Evolutionary conservation across 1,140 invertebrate species (phyloP), one percentile per base, ranked within the genome.

Genomic region (Drosophila nebulosa): DNA sequence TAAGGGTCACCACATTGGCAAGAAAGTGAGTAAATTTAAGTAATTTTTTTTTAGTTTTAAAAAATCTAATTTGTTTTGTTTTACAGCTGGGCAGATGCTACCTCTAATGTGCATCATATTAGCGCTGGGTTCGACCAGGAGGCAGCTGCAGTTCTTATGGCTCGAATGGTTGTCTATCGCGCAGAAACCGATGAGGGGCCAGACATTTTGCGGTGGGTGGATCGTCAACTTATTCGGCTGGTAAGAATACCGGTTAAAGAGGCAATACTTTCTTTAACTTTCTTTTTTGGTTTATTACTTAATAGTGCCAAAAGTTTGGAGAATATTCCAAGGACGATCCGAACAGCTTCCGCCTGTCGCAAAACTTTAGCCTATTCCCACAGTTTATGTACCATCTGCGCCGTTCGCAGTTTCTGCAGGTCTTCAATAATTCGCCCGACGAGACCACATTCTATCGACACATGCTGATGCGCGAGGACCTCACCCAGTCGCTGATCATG

Each of bases 401-500:
- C 67, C 94, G 99, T 71, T 99, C 99, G 42, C 99, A 99, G 92
- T 99, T 99, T 93, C 93, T 99, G 69, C 99, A 99, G 94, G 99
- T 99, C n/a, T 99, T 99, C 92, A 99, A 99, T 92, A 99, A 99
- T 93, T 99, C 98, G 56, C 99, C 99, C 0, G 99, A 99, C 93
- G 99, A 99, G 94, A 99, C 99, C 24, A 98, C 98, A 62, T 99
- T 99, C 93, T 99, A 99, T 91, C 96, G 97, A 77, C 98, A 99
- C 91, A 98, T 99, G 95, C 92, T 99, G 69, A 98, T 98, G 95
- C 93, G 97, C 60, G 99, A 99, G 93, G 98, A 99, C 93, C 93
- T 99, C 64, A 98, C 97, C 0, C 98, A 99, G 92, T 99, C 97
- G 53, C 93, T 99, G 64, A 99, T 99, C 65, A 99, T 99, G 99